Conservation (phyloP, 2,797 vertebrate species). For the Tragopan temminckii region DNA sequence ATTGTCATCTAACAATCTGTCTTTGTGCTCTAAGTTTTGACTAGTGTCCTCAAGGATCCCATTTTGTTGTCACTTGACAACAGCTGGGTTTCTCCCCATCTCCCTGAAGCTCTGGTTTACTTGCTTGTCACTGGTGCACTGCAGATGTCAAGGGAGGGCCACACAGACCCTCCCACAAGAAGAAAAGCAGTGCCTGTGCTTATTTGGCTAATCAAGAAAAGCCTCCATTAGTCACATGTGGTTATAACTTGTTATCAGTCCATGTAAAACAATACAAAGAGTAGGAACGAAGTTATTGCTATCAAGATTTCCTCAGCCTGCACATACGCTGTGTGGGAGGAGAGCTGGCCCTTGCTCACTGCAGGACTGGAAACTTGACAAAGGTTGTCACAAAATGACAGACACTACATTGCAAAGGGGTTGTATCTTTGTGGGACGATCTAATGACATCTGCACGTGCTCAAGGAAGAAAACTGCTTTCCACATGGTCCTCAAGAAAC, state of each 20-base stretch:
- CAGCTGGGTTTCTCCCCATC: background rate
- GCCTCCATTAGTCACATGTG: background rate
- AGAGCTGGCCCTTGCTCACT: background rate
- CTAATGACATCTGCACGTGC: background rate
- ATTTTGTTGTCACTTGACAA: background rate
- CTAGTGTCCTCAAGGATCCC: background rate
- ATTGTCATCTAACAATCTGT: background rate
- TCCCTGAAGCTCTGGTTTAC: background rate
- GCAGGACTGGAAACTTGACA: background rate
- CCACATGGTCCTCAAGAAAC: background rate
- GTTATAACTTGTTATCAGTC: background rate
- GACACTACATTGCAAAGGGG: background rate
- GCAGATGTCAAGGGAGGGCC: background rate
- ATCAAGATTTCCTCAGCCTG: background rate
- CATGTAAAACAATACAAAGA: background rate
- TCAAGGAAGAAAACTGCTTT: background rate
- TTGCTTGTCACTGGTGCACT: background rate
- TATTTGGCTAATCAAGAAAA: background rate
- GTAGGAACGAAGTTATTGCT: background rate
- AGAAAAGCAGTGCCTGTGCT: background rate
- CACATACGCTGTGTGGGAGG: fast-evolving
- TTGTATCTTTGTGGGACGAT: background rate
- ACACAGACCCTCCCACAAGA: background rate
- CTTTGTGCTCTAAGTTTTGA: background rate
- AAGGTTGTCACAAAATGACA: background rate